Conservation (phyloP, 2,797 vertebrate species). For the Diceros bicornis region DNA sequence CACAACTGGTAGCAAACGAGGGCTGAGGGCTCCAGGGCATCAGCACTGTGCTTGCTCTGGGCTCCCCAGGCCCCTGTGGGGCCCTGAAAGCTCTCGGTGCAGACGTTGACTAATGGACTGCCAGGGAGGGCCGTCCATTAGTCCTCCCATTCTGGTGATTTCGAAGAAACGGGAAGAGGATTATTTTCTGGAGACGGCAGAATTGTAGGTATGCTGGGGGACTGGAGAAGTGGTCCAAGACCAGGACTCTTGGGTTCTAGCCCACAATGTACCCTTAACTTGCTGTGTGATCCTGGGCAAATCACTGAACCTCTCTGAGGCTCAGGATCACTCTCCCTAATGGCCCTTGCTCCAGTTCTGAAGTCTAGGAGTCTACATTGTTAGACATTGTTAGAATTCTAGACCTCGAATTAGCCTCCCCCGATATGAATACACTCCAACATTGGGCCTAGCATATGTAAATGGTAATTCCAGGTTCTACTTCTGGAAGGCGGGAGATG, state of each 20-base stretch:
- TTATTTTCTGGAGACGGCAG: not conserved
- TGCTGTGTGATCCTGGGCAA: not conserved
- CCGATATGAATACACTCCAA: not conserved
- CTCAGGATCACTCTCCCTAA: not conserved
- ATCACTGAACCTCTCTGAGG: not conserved
- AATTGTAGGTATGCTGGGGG: not conserved
- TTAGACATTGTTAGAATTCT: not conserved
- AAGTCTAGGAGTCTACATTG: not conserved
- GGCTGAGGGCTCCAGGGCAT: not conserved
- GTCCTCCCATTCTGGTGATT: not conserved
- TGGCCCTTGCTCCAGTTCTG: not conserved
- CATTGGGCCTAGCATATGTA: not conserved
- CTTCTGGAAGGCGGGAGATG: not conserved
- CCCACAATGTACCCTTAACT: not conserved
- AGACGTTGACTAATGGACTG: too few relatives aligned
- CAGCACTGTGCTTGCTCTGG: not conserved
- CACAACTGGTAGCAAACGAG: not conserved
- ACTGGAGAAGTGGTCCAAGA: not conserved
- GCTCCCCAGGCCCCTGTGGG: not conserved
- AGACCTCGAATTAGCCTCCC: not conserved
- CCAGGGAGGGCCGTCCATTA: not conserved
- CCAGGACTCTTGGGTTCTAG: not conserved
- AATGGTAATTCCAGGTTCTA: not conserved
- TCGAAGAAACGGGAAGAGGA: not conserved
- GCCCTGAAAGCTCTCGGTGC: accelerated